Base-by-base conservation (phyloP, 23 tunicate species). In the Oikopleura albicans region DNA sequence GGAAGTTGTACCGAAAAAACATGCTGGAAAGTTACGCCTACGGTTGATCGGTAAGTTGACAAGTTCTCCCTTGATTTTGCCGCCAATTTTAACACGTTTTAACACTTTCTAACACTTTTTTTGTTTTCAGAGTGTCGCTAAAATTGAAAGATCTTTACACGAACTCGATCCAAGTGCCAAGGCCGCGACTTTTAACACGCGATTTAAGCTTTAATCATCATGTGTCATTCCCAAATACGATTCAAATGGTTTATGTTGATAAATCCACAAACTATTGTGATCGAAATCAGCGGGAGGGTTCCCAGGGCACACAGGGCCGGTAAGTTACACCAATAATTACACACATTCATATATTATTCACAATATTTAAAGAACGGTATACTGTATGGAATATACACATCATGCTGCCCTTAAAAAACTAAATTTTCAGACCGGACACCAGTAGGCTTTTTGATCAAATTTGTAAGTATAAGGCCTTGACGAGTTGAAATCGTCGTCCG, bases 11-110 rank as follows among this genome's bases (percentile, higher is more conserved):
- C 94, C 0, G 90, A 88, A 71, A 86, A 66, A 40, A 86, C 89
- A 40, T 95, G 92, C 87, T 95, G 99, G 99, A 84, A 85, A 66
- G n/a, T 91, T 22, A 85, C 89, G 87, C 99, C 97, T 2, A 16
- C 79, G 37, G 79, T 71, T 71, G 79, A 71, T 22, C 79, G 31
- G 79, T 71, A 71, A 71, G 79, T 71, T 16, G 2, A 2, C 2
- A 16, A 71, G 31, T 31, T 31, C n/a, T n/a, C 63, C 22, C 12
- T 49, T 49, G 22, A 49, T 49, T 8, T 37, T 37, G 37, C 79
- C 79, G 79, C 37, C 36, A 29, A 71, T 71, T 2, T 37, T 31
- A 16, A 71, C 27, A 27, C 4, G 79, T 49, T 49, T 22, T 8
- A 49, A 49, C 22, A 8, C 22, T 49, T 8, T 49, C 22, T 49